phyloP scores from a whole-genome alignment of 2,113 vertebrate species.

The Myodes glareolus region DNA sequence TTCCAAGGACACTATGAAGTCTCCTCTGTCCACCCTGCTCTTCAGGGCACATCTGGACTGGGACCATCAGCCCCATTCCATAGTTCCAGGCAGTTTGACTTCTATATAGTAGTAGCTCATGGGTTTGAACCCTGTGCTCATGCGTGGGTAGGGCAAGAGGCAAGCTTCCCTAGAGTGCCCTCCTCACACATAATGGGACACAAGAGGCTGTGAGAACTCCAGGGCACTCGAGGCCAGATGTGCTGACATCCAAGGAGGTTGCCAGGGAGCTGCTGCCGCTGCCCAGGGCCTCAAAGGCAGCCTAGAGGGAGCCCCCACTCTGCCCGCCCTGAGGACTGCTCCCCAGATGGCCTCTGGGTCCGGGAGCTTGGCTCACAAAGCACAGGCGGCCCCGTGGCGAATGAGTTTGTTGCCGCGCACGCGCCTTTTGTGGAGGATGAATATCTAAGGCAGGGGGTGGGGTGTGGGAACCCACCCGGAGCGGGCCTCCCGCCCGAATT shows the following conservation, averaged over 20 bases:
- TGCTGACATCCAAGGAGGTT: constrained; percentile 58
- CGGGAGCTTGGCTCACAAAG: constrained; percentile 86
- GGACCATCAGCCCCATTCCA: neutral
- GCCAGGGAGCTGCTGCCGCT: constrained; percentile 48
- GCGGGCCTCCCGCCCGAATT: constrained; percentile 85
- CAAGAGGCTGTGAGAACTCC: neutral
- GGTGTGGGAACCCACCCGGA: constrained; percentile 88
- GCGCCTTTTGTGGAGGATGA: constrained; percentile 90
- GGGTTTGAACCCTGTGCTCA: neutral
- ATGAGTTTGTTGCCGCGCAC: constrained; percentile 90
- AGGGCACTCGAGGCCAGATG: constrained; percentile 78
- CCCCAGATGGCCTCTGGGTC: constrained; percentile 92
- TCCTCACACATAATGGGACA: neutral
- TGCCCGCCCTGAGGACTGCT: constrained; percentile 58
- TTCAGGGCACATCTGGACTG: rapidly evolving
- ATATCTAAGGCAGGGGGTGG: constrained; percentile 42
- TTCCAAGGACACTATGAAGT: neutral
- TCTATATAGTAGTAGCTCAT: neutral
- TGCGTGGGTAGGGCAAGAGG: too few species aligned
- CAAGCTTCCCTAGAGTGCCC: neutral
- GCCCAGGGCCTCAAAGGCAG: constrained; percentile 62
- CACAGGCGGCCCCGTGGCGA: constrained; percentile 83
- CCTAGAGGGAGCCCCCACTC: neutral
- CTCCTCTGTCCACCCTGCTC: rapidly evolving
- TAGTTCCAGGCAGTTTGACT: neutral